Conservation (phyloP, 2,797 vertebrate genomes). For the Acanthiza pusilla region DNA sequence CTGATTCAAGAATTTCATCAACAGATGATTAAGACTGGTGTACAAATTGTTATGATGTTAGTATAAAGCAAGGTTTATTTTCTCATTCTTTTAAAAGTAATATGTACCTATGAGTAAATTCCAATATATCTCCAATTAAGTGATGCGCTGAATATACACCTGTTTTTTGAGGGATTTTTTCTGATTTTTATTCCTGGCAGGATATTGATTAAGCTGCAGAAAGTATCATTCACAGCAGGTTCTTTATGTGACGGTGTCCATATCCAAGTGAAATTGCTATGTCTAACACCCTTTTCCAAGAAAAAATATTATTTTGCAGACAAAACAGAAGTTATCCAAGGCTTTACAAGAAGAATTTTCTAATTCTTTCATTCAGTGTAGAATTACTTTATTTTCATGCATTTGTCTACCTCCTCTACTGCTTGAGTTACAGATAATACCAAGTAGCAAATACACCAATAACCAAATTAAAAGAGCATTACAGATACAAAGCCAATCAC, state of each 20-base stretch:
- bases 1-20: neutral
- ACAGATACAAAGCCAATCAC: neutral
- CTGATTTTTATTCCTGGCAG: neutral
- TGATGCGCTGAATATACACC: neutral
- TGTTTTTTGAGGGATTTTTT: neutral
- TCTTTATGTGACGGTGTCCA: slow-evolving; percentile 38
- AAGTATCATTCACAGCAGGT: slow-evolving; percentile 75
- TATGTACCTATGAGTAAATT: neutral
- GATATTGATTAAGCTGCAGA: slow-evolving; percentile 77
- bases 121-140: neutral
- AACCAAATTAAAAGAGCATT: slow-evolving; percentile 1
- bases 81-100: neutral
- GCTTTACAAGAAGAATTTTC: neutral
- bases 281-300: slow-evolving; percentile 27
- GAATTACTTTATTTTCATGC: neutral
- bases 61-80: neutral
- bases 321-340: slow-evolving; percentile 23
- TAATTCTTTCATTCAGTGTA: neutral
- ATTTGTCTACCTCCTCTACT: neutral
- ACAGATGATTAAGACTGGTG: neutral
- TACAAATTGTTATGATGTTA: neutral
- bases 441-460: neutral
- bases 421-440: neutral
- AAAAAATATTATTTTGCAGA: neutral
- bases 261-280: slow-evolving; percentile 15